phyloP scores from a whole-genome alignment of 2,113 vertebrate species.

The Burhinus oedicnemus region DNA sequence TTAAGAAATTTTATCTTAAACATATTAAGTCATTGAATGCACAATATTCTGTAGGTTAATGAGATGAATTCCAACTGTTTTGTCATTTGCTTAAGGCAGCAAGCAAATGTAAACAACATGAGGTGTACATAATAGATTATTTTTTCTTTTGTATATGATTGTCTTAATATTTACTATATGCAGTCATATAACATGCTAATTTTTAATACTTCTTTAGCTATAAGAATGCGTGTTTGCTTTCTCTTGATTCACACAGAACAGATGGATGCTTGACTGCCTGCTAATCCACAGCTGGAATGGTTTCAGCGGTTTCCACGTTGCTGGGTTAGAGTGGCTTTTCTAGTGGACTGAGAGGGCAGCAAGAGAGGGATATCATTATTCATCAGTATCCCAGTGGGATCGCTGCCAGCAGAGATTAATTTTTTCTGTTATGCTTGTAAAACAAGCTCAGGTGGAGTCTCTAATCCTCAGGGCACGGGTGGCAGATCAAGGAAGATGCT shows the following conservation, averaged over 20 bases:
- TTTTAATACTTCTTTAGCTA: conserved; percentile 71
- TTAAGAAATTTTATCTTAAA: not conserved
- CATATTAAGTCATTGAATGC: not conserved
- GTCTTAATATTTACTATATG: conserved; percentile 28
- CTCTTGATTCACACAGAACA: conserved; percentile 79
- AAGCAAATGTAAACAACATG: conserved; percentile 17
- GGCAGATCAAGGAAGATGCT: conserved; percentile 90
- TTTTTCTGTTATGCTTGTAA: conserved; percentile 90
- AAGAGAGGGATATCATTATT: conserved; percentile 90
- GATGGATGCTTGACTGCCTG: conserved; percentile 88
- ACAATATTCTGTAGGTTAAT: not conserved
- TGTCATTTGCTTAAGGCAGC: not conserved
- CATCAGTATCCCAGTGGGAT: conserved; percentile 88
- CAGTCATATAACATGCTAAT: conserved; percentile 62
- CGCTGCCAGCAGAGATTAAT: conserved; percentile 88
- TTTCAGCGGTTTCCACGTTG: conserved; percentile 84
- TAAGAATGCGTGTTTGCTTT: conserved; percentile 80
- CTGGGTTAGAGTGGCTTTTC: conserved; percentile 87
- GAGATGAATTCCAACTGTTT: not conserved
- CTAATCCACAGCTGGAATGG: conserved; percentile 90
- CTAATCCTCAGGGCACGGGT: conserved; percentile 88
- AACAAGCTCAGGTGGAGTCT: conserved; percentile 90
- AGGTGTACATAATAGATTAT: not conserved
- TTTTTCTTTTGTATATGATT: conserved; percentile 36
- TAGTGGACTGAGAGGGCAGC: conserved; percentile 88